Percentiles rank a stretch among this genome's conserved stretches.
Conservation (phyloP, 2,888 invertebrate genomes). For the Celastrina argiolus region DNA sequence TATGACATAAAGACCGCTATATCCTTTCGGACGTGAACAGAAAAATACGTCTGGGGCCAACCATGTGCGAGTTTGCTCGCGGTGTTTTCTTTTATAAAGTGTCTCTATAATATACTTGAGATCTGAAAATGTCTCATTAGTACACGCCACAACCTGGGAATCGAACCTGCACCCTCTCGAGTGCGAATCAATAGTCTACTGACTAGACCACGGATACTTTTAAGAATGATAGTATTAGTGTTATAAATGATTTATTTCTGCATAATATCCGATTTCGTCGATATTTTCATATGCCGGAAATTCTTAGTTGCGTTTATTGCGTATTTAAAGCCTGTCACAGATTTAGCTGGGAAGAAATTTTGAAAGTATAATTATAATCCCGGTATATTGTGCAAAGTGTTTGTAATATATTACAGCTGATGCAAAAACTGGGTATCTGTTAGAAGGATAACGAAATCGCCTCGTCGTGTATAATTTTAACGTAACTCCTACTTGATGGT, state of each 20-base stretch:
- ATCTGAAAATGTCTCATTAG: too few species aligned
- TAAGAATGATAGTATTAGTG: too few species aligned
- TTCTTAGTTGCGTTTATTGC: neutral
- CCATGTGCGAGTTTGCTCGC: too few species aligned
- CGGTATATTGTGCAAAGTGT: slow-evolving; percentile 30
- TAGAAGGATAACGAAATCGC: slow-evolving; percentile 27
- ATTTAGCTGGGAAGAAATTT: slow-evolving; percentile 21
- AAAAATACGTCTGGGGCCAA: too few species aligned
- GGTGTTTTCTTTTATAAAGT: too few species aligned
- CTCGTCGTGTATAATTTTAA: slow-evolving; percentile 10
- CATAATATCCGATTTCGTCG: slow-evolving; percentile 11
- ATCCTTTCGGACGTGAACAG: too few species aligned
- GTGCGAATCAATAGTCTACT: too few species aligned
- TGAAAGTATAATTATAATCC: slow-evolving; percentile 30
- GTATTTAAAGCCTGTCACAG: slow-evolving; percentile 5
- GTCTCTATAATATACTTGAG: too few species aligned
- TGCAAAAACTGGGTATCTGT: slow-evolving; percentile 25
- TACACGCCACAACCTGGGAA: too few species aligned
- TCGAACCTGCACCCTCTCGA: too few species aligned
- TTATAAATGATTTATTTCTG: too few species aligned
- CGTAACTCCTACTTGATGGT: slow-evolving; percentile 9
- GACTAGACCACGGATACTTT: too few species aligned
- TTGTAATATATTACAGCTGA: slow-evolving; percentile 29
- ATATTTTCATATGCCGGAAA: slow-evolving; percentile 18
- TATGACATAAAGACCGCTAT: neutral